Percentiles rank a stretch among this genome's conserved stretches.
phyloP scores from a whole-genome alignment of 2,797 vertebrate genomes.

The Antrozous pallidus region DNA sequence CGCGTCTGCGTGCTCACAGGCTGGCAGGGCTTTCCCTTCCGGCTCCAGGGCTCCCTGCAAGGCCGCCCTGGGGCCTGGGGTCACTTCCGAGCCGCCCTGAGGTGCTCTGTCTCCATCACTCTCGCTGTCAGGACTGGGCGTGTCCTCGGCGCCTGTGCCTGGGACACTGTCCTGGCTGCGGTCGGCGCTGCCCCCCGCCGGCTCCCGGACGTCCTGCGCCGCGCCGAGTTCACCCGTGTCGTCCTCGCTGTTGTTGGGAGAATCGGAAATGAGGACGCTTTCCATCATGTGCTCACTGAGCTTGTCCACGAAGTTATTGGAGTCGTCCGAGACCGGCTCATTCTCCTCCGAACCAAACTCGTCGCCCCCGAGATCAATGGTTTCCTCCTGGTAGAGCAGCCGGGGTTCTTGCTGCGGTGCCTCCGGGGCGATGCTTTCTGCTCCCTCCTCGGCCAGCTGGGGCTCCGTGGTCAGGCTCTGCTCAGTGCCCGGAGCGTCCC shows the following conservation, averaged over 20 bases:
- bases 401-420: conserved; percentile 57
- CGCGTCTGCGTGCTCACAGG: not conserved
- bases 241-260: conserved; percentile 95
- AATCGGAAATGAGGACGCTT: conserved; percentile 98
- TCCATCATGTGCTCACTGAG: conserved; percentile 99
- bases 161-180: conserved; percentile 19
- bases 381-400: conserved; percentile 88
- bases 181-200: conserved; percentile 76
- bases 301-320: conserved; percentile 88
- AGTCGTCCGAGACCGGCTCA: conserved; percentile 87
- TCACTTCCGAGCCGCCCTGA: conserved; percentile 77
- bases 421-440: accelerated
- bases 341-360: conserved; percentile 88
- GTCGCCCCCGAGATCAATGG: conserved; percentile 91
- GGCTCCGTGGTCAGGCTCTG: not conserved
- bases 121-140: conserved; percentile 70
- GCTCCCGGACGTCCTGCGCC: conserved; percentile 83
- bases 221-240: conserved; percentile 90
- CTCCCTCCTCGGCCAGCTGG: not conserved
- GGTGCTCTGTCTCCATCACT: conserved; percentile 79
- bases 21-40: conserved; percentile 60
- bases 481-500: conserved; percentile 14
- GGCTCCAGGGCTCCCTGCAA: conserved; percentile 73
- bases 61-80: conserved; percentile 68
- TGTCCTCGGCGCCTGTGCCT: conserved; percentile 63